Percentiles rank a stretch among this genome's conserved stretches.
Evolutionary conservation across 2,888 invertebrate genomes (phyloP).

Genomic region (Venustoraphidia nigricollis): DNA sequence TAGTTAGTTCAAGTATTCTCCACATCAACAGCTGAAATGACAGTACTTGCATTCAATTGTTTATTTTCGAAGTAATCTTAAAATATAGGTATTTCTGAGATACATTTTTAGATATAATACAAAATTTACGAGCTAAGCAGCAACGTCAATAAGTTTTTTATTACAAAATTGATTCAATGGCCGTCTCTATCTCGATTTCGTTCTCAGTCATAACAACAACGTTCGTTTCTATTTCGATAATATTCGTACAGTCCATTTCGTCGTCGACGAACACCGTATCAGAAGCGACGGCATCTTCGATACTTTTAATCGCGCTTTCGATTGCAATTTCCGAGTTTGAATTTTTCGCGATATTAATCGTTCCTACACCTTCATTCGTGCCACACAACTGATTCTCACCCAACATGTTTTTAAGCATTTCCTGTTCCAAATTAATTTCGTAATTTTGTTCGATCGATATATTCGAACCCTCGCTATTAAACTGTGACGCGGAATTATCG

Average conservation of each 20-base stretch:
- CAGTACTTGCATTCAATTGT: no score
- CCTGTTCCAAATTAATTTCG: constrained; percentile 5
- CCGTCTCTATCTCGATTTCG: constrained; percentile 26
- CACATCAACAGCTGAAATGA: no score
- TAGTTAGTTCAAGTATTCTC: no score
- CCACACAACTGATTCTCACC: constrained; percentile 1
- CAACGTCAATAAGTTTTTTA: background rate
- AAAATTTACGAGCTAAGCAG: no score
- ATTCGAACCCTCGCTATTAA: background rate
- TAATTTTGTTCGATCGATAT: background rate
- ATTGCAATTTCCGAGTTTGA: background rate
- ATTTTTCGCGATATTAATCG: no score
- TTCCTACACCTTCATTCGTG: no score
- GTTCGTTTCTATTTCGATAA: constrained; percentile 18
- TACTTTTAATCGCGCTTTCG: constrained; percentile 4
- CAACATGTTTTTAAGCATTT: constrained; percentile 9
- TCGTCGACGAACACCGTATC: constrained; percentile 3
- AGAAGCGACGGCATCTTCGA: constrained; percentile 8
- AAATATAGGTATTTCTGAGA: no score
- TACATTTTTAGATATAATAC: no score
- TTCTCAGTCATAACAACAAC: constrained; percentile 13
- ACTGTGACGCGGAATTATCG: no score
- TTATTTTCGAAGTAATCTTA: no score
- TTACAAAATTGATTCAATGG: constrained; percentile 26
- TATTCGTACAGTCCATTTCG: constrained; percentile 2